These are phyloP conservation scores for Meloidogyne exigua DNA, from an alignment of 1,140 invertebrate genomes.

Conservation along the genomic window DNA sequence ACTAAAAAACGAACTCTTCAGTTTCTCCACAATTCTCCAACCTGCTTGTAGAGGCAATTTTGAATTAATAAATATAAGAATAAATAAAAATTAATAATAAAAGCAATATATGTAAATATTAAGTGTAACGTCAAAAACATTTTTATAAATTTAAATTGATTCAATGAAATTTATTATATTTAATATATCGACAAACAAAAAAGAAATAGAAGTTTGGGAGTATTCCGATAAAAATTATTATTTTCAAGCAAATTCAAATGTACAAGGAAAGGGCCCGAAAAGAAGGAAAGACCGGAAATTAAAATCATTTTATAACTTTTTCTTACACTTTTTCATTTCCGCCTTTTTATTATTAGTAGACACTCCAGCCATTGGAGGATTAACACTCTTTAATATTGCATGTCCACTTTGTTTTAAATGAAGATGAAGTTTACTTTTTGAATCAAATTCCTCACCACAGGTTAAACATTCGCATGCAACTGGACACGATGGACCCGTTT, in stretches of 20 bases:
- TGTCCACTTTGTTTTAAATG: conserved; percentile 42
- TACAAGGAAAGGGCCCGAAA: background rate
- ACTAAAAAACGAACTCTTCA: background rate
- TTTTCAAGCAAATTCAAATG: background rate
- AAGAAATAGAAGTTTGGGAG: too few relatives aligned
- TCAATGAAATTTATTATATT: too few relatives aligned
- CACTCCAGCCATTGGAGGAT: background rate
- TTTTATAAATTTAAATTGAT: too few relatives aligned
- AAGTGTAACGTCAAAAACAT: too few relatives aligned
- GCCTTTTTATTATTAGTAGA: background rate
- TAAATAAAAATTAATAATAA: too few relatives aligned
- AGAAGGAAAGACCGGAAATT: background rate
- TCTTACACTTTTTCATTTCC: conserved; percentile 9
- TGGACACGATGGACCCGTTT: conserved; percentile 20
- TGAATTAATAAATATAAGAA: background rate
- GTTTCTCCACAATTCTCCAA: background rate
- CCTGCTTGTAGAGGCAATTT: background rate
- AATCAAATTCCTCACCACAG: conserved; percentile 36
- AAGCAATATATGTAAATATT: too few relatives aligned
- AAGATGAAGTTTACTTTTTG: conserved; percentile 40
- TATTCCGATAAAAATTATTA: too few relatives aligned
- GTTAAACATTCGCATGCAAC: conserved; percentile 24
- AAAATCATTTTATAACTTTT: background rate
- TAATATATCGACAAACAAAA: too few relatives aligned
- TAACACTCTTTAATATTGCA: conserved; percentile 32